Evolutionary conservation across 2,888 invertebrate species (phyloP).

Genomic region (Lasioglossum leucozonium): DNA sequence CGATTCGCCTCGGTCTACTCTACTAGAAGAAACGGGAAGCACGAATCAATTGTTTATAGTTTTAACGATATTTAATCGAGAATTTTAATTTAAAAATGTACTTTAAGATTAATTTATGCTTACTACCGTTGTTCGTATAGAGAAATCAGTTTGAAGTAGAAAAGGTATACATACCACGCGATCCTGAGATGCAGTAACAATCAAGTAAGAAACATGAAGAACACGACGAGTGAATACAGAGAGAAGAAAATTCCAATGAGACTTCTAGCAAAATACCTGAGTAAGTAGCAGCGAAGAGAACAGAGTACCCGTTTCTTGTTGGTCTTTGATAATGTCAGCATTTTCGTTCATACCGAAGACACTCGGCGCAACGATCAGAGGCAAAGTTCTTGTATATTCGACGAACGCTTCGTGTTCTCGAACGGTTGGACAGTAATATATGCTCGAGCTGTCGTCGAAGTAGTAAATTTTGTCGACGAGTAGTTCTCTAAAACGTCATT

Average conservation of each 20-base stretch:
- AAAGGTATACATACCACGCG: slow-evolving; percentile 62
- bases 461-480: slow-evolving; percentile 72
- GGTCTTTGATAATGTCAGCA: slow-evolving; percentile 96
- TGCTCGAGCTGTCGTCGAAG: slow-evolving; percentile 80
- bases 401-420: slow-evolving; percentile 91
- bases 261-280: slow-evolving; percentile 86
- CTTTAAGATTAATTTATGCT: not conserved
- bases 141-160: not conserved
- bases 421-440: slow-evolving; percentile 90
- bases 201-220: not conserved
- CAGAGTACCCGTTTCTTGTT: slow-evolving; percentile 92
- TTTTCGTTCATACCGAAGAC: slow-evolving; percentile 97
- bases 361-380: slow-evolving; percentile 91
- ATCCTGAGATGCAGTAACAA: slow-evolving; percentile 50
- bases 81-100: not conserved
- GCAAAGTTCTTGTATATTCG: slow-evolving; percentile 89
- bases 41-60: not conserved
- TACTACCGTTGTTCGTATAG: not conserved
- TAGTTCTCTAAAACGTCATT: slow-evolving; percentile 71
- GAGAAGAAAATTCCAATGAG: not conserved
- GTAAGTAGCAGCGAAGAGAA: slow-evolving; percentile 91
- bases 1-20: no score
- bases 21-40: not conserved
- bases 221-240: not conserved
- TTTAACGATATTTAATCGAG: not conserved